A percentile compares a stretch with the other conserved stretches of the same genome.
Conservation (phyloP, 2,113 vertebrate genomes). For the Xyrauchen texanus region DNA sequence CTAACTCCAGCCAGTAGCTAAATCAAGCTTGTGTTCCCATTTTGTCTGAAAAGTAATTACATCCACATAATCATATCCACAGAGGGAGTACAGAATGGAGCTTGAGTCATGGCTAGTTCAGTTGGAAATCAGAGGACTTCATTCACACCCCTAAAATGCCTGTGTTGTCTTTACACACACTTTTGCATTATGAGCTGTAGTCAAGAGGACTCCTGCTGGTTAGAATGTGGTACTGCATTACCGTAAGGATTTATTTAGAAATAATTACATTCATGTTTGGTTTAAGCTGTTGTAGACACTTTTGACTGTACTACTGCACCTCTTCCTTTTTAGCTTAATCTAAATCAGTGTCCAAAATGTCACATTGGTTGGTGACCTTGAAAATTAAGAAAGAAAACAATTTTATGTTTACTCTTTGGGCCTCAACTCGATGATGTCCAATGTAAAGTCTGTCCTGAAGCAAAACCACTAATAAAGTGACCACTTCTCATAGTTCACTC, state of each 20-base stretch:
- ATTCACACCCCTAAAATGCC: constrained; percentile 37
- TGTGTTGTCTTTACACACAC: constrained; percentile 30
- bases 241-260: constrained; percentile 4
- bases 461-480: too few relatives aligned
- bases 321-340: neutral
- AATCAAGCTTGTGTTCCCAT: constrained; percentile 21
- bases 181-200: constrained; percentile 31
- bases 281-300: constrained; percentile 22
- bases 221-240: constrained; percentile 36
- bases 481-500: too few relatives aligned
- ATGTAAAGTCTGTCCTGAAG: too few relatives aligned
- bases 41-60: constrained; percentile 19
- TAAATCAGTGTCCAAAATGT: constrained; percentile 33
- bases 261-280: constrained; percentile 40
- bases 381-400: too few relatives aligned
- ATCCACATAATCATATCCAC: neutral
- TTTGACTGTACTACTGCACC: constrained; percentile 7
- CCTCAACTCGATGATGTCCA: too few relatives aligned
- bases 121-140: constrained; percentile 14
- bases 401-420: too few relatives aligned
- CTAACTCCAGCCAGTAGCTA: constrained; percentile 18
- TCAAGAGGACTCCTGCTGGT: constrained; percentile 59
- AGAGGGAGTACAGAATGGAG: constrained; percentile 29
- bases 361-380: neutral
- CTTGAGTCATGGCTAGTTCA: constrained; percentile 29